A percentile compares a stretch with the other conserved stretches of the same genome.
Evolutionary conservation across 2,113 vertebrate genomes (phyloP).

Genomic region (Neogale vison): DNA sequence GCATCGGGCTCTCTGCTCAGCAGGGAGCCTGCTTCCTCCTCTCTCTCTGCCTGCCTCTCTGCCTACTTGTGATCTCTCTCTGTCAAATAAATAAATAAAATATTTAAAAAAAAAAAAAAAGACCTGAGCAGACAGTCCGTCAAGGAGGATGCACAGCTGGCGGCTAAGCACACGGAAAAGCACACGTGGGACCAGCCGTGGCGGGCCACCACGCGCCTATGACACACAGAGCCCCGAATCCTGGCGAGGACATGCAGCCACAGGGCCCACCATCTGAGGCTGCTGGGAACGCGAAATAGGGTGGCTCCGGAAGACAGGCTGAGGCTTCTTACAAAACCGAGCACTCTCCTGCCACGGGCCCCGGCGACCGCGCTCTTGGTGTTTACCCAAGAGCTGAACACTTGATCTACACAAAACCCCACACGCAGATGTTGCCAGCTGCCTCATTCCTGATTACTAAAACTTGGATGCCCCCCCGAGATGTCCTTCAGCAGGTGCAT

Average conservation of each 20-base stretch:
- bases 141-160: not conserved
- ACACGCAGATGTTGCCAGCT: not conserved
- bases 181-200: not conserved
- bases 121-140: not conserved
- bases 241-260: not conserved
- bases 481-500: not conserved
- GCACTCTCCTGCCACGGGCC: not conserved
- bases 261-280: not conserved
- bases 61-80: too few species aligned
- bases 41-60: too few species aligned
- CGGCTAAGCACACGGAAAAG: not conserved
- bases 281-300: not conserved
- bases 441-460: not conserved
- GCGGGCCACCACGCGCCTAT: not conserved
- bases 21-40: too few species aligned
- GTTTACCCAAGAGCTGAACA: not conserved
- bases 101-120: too few species aligned
- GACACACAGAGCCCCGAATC: not conserved
- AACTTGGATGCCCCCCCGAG: not conserved
- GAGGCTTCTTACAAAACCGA: not conserved
- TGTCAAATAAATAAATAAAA: too few species aligned
- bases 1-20: too few species aligned
- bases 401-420: not conserved
- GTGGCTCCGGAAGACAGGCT: fast-evolving
- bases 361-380: too few species aligned